A percentile compares a stretch with the other conserved stretches of the same genome.
phyloP scores from a whole-genome alignment of 1,140 invertebrate species.

The Drosophila subpulchrella region DNA sequence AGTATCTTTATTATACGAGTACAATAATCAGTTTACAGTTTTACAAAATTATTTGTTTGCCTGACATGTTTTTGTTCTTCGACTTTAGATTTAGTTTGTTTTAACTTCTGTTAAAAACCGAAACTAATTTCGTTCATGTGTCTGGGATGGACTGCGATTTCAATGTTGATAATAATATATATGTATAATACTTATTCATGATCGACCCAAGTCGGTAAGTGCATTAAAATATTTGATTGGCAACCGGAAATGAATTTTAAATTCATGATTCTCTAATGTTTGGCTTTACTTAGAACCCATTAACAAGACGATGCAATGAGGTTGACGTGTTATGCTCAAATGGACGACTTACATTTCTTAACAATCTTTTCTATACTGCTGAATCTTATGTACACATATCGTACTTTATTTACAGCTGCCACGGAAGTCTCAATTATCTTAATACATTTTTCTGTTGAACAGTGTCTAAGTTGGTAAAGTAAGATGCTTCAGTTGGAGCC shows the following conservation, averaged over 20 bases:
- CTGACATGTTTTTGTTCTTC: constrained; percentile 10
- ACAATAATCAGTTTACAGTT: constrained; percentile 46
- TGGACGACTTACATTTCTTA: constrained; percentile 54
- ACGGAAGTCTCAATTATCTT: constrained; percentile 5
- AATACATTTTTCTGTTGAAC: constrained; percentile 35
- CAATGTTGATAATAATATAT: constrained; percentile 38
- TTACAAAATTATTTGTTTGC: constrained; percentile 29
- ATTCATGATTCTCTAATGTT: constrained; percentile 55
- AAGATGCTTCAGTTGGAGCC: constrained; percentile 32
- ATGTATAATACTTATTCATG: constrained; percentile 36
- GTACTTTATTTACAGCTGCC: constrained; percentile 28
- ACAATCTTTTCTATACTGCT: constrained; percentile 25
- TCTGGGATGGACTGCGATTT: constrained; percentile 56
- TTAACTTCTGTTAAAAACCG: constrained; percentile 20
- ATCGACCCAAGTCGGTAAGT: constrained; percentile 24
- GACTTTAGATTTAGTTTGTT: background rate
- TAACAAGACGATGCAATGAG: constrained; percentile 53
- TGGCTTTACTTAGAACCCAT: constrained; percentile 44
- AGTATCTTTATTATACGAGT: constrained; percentile 54
- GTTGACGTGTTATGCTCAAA: constrained; percentile 45
- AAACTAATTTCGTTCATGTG: constrained; percentile 29
- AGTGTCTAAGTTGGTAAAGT: constrained; percentile 39
- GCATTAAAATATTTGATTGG: constrained; percentile 49
- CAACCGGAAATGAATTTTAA: constrained; percentile 59
- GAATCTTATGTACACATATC: constrained; percentile 36